Evolutionary conservation across 2,797 vertebrate species (phyloP).

Genomic region (Pseudochirops cupreus): DNA sequence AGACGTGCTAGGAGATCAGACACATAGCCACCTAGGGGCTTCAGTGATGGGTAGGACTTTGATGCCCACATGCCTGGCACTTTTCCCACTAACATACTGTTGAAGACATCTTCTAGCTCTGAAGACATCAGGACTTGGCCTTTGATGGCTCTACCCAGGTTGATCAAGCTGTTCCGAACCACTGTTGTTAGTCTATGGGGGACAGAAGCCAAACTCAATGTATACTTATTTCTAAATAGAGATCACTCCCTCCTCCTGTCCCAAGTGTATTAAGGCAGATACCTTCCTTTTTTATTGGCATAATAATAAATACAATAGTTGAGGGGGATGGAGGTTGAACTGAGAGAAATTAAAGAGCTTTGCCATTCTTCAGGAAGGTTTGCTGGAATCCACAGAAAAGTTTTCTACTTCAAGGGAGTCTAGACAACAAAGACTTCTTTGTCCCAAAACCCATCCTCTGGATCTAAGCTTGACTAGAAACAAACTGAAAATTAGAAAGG

Average conservation of each 20-base stretch:
- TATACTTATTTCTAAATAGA: neutral
- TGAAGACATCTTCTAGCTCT: conserved; percentile 93
- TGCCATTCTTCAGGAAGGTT: neutral
- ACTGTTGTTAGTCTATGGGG: conserved; percentile 90
- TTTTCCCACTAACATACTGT: conserved; percentile 93
- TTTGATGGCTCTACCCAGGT: conserved; percentile 92
- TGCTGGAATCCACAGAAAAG: neutral
- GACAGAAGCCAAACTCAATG: conserved; percentile 20
- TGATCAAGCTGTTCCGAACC: conserved; percentile 90
- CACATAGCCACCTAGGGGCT: conserved; percentile 93
- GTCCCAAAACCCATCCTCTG: neutral
- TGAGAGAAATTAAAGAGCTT: neutral
- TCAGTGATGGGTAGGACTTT: conserved; percentile 95
- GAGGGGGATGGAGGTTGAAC: neutral
- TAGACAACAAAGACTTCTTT: neutral
- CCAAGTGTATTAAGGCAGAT: neutral
- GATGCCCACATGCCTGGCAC: conserved; percentile 92
- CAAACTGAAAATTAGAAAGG: neutral
- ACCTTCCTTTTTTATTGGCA: neutral
- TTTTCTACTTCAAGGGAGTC: neutral
- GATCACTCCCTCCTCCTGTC: neutral
- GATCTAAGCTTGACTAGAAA: neutral
- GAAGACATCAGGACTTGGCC: conserved; percentile 96
- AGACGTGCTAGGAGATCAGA: conserved; percentile 91
- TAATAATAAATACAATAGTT: conserved; percentile 5